Evolutionary conservation across 1,140 invertebrate genomes (phyloP).

Genomic region (Meloidogyne floridensis): DNA sequence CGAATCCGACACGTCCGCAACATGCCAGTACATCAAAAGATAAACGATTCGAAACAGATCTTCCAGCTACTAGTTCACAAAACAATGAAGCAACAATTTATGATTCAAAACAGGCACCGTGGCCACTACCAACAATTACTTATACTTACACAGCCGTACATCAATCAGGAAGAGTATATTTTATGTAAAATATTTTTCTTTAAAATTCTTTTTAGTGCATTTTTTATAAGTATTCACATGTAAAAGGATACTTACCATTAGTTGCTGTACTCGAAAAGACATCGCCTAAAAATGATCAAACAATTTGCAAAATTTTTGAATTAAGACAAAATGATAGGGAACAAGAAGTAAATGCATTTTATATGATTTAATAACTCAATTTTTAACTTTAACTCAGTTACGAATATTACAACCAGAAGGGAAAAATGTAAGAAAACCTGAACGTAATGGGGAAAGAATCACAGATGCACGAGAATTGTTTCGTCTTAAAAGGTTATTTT

Average conservation of each 20-base stretch:
- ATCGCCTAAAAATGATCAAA: neutral
- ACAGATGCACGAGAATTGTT: neutral
- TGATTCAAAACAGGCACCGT: neutral
- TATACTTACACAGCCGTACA: slow-evolving; percentile 13
- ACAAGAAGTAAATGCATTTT: slow-evolving; percentile 11
- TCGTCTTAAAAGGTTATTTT: neutral
- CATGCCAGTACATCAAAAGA: neutral
- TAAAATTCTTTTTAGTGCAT: slow-evolving; percentile 5
- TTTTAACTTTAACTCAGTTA: neutral
- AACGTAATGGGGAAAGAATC: neutral
- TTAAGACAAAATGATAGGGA: slow-evolving; percentile 2
- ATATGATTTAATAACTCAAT: neutral
- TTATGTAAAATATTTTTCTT: neutral
- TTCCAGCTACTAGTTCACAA: neutral
- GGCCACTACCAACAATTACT: slow-evolving; percentile 15
- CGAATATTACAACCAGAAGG: slow-evolving; percentile 11
- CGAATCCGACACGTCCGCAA: neutral
- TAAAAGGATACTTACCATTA: slow-evolving; percentile 3
- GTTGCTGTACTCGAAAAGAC: slow-evolving; percentile 23
- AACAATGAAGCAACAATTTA: neutral
- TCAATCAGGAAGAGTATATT: slow-evolving; percentile 17
- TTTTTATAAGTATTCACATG: neutral
- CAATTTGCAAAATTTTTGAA: slow-evolving; percentile 20
- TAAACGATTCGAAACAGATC: neutral
- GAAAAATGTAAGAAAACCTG: neutral